Conservation (phyloP, 2,113 vertebrate species). For the Myrmecophaga tridactyla region DNA sequence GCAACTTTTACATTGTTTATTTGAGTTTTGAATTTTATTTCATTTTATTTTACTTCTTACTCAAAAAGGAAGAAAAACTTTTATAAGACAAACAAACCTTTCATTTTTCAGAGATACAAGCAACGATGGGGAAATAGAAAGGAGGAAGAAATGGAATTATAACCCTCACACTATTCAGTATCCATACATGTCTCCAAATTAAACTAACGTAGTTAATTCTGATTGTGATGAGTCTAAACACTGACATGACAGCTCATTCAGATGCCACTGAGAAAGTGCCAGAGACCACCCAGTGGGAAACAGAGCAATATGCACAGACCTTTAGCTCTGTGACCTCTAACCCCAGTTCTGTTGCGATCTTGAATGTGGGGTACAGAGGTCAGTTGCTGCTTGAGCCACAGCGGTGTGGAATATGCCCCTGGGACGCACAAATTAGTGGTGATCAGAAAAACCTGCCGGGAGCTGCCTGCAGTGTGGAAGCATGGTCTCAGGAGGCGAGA, state of each 20-base stretch:
- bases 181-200: neutral
- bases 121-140: neutral
- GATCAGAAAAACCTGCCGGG: neutral
- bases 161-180: neutral
- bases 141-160: neutral
- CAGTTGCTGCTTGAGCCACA: neutral
- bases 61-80: neutral
- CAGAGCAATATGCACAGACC: too few relatives aligned
- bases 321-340: neutral
- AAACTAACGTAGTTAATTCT: neutral
- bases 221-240: neutral
- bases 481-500: neutral
- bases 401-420: neutral
- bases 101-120: neutral
- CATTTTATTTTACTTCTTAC: neutral
- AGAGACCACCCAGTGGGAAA: neutral
- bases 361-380: neutral
- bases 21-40: neutral
- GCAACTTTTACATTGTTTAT: neutral
- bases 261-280: neutral
- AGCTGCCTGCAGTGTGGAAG: neutral
- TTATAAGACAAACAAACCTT: neutral
- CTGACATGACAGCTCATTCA: neutral
- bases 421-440: neutral
- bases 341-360: neutral